Conservation (phyloP, 2,797 vertebrate species). For the Manis pentadactyla region DNA sequence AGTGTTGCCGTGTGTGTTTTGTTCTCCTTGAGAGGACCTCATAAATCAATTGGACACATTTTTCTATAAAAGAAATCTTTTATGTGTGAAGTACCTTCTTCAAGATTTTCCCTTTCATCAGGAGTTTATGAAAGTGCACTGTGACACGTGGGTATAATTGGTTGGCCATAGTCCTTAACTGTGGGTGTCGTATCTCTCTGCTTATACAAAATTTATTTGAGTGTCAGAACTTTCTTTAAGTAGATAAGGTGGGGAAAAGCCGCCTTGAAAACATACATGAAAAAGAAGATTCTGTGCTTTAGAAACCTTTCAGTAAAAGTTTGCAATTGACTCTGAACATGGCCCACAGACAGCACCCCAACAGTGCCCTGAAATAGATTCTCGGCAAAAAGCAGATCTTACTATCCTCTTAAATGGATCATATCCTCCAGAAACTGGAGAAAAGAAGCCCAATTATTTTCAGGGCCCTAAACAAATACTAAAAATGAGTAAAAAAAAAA, state of each 20-base stretch:
- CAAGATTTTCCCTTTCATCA: conserved; percentile 79
- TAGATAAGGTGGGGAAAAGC: background rate
- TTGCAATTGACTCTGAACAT: background rate
- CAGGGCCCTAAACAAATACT: background rate
- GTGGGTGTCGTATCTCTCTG: conserved; percentile 25
- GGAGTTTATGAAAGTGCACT: conserved; percentile 68
- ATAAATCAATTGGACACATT: conserved; percentile 86
- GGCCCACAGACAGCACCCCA: too few relatives aligned
- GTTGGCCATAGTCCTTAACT: conserved; percentile 59
- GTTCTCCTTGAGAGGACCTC: conserved; percentile 80
- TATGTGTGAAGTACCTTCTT: conserved; percentile 67
- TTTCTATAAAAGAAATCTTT: conserved; percentile 79
- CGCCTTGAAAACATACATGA: background rate
- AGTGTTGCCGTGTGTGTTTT: conserved; percentile 79
- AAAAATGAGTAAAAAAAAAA: background rate
- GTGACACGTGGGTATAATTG: background rate
- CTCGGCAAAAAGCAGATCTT: background rate
- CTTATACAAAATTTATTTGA: conserved; percentile 64
- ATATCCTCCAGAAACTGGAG: background rate
- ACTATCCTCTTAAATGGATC: rapidly evolving
- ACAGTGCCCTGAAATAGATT: background rate
- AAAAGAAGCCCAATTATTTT: background rate
- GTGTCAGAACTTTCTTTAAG: background rate
- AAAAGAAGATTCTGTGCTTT: background rate
- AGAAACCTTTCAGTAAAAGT: background rate